Evolutionary conservation across 2,888 invertebrate genomes (phyloP), one percentile per base, ranked within the genome.

Genomic region (Rhagophthalmus giganteus): DNA sequence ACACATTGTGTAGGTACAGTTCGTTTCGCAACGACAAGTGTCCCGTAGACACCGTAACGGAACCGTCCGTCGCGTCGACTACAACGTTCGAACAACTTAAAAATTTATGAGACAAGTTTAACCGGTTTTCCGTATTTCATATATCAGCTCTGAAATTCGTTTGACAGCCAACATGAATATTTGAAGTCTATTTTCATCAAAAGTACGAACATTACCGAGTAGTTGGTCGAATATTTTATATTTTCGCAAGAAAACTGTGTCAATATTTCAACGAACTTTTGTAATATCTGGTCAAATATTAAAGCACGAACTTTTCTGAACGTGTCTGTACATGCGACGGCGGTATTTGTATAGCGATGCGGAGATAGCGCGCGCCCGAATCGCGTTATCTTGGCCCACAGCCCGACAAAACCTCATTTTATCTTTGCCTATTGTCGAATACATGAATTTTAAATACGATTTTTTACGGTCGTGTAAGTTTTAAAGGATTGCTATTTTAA

Each of bases 301-400:
- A 50, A 50, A 39, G 44, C 50, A 44, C 44, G 50, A 50, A 44
- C 50, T 50, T 33, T 50, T 44, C 49, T 41, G 50, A 45, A 55
- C 47, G 46, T 55, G 55, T 50, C 47, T 35, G 55, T 50, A 48
- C 45, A 54, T 59, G 54, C 55, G 53, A 59, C 57, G 50, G 55
- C 56, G 46, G 62, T 66, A 66, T 66, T 67, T 67, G 61, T 63
- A 61, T 60, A 61, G 58, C 48, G 64, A 59, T 62, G 59, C 49
- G 34, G 49, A 44, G 66, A 66, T 65, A 65, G 59, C 57, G 55
- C 54, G 58, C 55, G 58, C 59, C 55, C 48, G 48, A 57, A 60
- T 58, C 57, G 52, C 57, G 55, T 65, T 65, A 66, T 65, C 67
- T 59, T 45, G 34, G 35, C 40, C 54, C 44, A 38, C 61, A 62